Percentiles rank a stretch among this genome's conserved stretches.
Conservation (phyloP, 2,888 invertebrate genomes). For the Amorpha juglandis region DNA sequence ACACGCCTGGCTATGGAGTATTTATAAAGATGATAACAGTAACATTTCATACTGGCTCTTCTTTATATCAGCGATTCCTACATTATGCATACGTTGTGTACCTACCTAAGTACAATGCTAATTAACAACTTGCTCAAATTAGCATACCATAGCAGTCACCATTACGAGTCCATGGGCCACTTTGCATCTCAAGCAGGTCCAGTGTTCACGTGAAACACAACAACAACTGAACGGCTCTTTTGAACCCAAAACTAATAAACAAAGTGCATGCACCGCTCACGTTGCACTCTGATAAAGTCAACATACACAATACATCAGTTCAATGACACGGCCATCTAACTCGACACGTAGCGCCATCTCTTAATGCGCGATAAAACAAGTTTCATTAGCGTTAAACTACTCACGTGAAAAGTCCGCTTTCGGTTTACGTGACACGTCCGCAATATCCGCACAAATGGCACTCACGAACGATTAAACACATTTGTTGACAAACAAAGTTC, state of each 20-base stretch:
- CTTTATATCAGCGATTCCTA: not conserved
- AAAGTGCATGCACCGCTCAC: slow-evolving; percentile 36
- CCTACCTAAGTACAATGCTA: not conserved
- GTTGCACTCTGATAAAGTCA: slow-evolving; percentile 54
- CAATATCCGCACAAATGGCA: slow-evolving; percentile 54
- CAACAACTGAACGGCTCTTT: slow-evolving; percentile 30
- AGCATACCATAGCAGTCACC: slow-evolving; percentile 1
- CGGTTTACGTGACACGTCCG: slow-evolving; percentile 51
- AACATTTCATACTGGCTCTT: not conserved
- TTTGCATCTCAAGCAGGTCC: slow-evolving; percentile 23
- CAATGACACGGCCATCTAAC: slow-evolving; percentile 66
- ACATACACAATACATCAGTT: slow-evolving; percentile 62
- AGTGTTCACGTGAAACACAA: slow-evolving; percentile 28
- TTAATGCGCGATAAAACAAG: slow-evolving; percentile 51
- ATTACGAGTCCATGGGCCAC: slow-evolving; percentile 6
- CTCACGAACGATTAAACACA: slow-evolving; percentile 59
- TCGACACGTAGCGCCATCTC: slow-evolving; percentile 73
- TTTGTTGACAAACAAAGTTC: slow-evolving; percentile 62
- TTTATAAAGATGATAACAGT: not conserved
- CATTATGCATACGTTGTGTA: too few species aligned
- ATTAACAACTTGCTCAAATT: not conserved
- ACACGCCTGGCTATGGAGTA: not conserved
- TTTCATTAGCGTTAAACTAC: slow-evolving; percentile 58
- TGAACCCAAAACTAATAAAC: slow-evolving; percentile 45
- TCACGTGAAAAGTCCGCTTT: slow-evolving; percentile 65